Evolutionary conservation across 2,797 vertebrate genomes (phyloP), one percentile per base, ranked within the genome.

Genomic region (Microcaecilia unicolor): DNA sequence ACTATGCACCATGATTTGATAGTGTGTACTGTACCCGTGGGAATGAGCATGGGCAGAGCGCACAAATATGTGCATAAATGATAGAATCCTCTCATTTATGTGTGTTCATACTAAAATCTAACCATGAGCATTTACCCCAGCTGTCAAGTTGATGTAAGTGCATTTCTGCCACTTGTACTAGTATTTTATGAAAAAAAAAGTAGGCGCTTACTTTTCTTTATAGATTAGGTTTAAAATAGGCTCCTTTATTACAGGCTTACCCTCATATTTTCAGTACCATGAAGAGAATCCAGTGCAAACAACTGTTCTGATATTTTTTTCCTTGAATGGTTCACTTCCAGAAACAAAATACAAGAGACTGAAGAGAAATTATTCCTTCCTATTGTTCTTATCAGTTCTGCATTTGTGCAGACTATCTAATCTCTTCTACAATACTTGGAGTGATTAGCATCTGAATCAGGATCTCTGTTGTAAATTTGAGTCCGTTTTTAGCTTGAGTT

Each of bases 301-400:
- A 51, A 22, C 23, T 25, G 9, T 61, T 63, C 48, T 61, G 64
- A 68, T 58, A n/a, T n/a, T n/a, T n/a, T n/a, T n/a, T n/a, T n/a
- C n/a, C n/a, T n/a, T n/a, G 57, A 50, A 54, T 36, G 52, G 5
- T 44, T 58, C 28, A 24, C 54, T 70, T 66, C 48, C 33, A 37
- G 26, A 49, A 52, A 50, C 8, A 9, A 40, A 51, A 51, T 48
- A 34, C n/a, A 43, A 31, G 55, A 36, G 28, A 50, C n/a, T n/a
- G n/a, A n/a, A n/a, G n/a, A 36, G 66, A 65, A 73, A 54, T 64
- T 74, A 41, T 60, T 64, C 67, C 48, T 71, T 64, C 29, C 51
- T 32, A 34, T n/a, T 68, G 33, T 56, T 45, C 48, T 73, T 73
- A 66, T 73, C 52, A 3, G 35, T 55, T 38, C 33, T 39, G 30